Conservation (phyloP, 2,888 invertebrate genomes). For the Nemotelus pantherinus region DNA sequence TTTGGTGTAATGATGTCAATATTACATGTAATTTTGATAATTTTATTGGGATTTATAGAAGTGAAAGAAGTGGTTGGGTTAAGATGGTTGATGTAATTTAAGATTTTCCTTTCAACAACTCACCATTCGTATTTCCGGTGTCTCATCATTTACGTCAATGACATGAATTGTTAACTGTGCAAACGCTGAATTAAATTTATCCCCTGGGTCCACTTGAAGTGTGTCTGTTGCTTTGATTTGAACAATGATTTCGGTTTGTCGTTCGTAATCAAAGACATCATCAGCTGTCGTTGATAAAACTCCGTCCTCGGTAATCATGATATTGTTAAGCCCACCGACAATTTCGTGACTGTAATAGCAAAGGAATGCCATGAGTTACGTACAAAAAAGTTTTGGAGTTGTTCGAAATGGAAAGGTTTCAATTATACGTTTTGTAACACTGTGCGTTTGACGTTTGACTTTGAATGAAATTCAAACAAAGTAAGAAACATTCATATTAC, state of each 20-base stretch:
- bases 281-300: slow-evolving; percentile 67
- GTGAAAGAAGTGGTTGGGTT: background rate
- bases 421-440: too few species aligned
- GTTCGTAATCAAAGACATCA: slow-evolving; percentile 72
- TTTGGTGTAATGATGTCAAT: background rate
- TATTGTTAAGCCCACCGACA: slow-evolving; percentile 65
- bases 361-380: background rate
- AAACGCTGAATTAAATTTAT: slow-evolving; percentile 58
- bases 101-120: slow-evolving; percentile 52
- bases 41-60: background rate
- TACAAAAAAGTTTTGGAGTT: background rate
- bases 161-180: slow-evolving; percentile 71
- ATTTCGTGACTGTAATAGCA: slow-evolving; percentile 66
- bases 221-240: slow-evolving; percentile 68
- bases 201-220: slow-evolving; percentile 59
- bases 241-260: slow-evolving; percentile 67
- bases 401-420: too few species aligned
- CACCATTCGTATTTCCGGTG: slow-evolving; percentile 73
- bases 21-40: slow-evolving; percentile 27
- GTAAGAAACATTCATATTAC: too few species aligned
- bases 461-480: too few species aligned
- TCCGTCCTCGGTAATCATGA: slow-evolving; percentile 69
- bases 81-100: background rate
- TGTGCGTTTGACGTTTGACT: too few species aligned
- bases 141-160: slow-evolving; percentile 77